Evolutionary conservation across 2,797 vertebrate genomes (phyloP), one percentile per base, ranked within the genome.

Genomic region (Aratinga solstitialis): DNA sequence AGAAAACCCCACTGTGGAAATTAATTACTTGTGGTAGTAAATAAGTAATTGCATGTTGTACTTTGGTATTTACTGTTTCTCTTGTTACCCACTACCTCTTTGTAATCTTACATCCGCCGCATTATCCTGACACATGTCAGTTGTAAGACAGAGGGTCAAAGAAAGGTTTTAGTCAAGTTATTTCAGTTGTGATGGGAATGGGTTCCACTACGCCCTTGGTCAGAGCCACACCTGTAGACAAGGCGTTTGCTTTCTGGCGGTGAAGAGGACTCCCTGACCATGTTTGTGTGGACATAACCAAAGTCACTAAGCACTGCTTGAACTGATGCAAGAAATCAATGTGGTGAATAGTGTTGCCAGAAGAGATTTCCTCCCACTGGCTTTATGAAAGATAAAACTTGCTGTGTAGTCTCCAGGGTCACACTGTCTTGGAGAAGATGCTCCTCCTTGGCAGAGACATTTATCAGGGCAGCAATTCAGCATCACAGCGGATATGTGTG

Each of bases 231-330:
- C 20, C 59, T 18, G 7, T 13, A 45, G 30, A 43, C 14, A 34
- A 14, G 0, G 0, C 1, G 2, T 73, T 56, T 82, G 18, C 13
- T 45, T 78, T 58, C 58, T 36, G 5, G 1, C 10, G 5, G 7
- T 7, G 17, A 20, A 61, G 47, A 78, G 61, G 29, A 40, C 53
- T 23, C 23, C 26, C 23, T 58, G 72, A 27, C 9, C 2, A 1
- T 15, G 11, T 62, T 48, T 84, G 21, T 34, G 18, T 8, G 11
- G n/a, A 13, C 26, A 18, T 36, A 36, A 77, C 19, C 79, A 59
- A 62, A 91, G 51, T 48, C 47, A 43, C 17, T 14, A 73, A 58
- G 38, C 4, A 36, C 22, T 71, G 34, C 34, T 76, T 73, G 68
- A 93, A 54, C 47, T 36, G 43, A 77, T 56, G 13, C 32, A 66